phyloP scores from a whole-genome alignment of 2,797 vertebrate species.

The Liasis olivaceus region DNA sequence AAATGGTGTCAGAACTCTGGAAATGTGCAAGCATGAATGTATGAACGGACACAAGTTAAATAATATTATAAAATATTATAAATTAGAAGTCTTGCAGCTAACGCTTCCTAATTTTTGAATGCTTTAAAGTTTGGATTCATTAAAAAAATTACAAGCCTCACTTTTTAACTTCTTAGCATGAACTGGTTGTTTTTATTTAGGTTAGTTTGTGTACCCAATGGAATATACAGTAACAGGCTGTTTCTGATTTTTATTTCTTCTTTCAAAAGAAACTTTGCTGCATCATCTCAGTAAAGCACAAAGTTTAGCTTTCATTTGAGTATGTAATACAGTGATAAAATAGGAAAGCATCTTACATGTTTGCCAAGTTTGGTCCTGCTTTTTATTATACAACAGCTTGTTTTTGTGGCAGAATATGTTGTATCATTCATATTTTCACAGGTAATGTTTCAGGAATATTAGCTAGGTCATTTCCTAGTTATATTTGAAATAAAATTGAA shows the following conservation, averaged over 20 bases:
- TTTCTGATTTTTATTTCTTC: neutral
- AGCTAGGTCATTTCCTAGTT: neutral
- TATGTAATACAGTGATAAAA: constrained; percentile 54
- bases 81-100: neutral
- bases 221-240: neutral
- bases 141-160: neutral
- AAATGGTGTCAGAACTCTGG: constrained; percentile 23
- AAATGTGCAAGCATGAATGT: neutral
- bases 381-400: constrained; percentile 50
- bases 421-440: constrained; percentile 37
- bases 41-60: neutral
- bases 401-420: constrained; percentile 53
- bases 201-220: neutral
- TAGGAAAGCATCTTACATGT: constrained; percentile 52
- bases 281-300: constrained; percentile 36
- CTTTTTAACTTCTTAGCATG: neutral
- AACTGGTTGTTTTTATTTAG: neutral
- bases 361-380: constrained; percentile 64
- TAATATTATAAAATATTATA: neutral
- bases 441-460: constrained; percentile 8
- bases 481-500: constrained; percentile 7
- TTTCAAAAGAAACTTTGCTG: neutral
- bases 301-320: constrained; percentile 53
- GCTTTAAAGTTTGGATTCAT: neutral
- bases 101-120: neutral